Base-by-base conservation (phyloP, 2,888 invertebrate species). In the Neoascia interrupta region DNA sequence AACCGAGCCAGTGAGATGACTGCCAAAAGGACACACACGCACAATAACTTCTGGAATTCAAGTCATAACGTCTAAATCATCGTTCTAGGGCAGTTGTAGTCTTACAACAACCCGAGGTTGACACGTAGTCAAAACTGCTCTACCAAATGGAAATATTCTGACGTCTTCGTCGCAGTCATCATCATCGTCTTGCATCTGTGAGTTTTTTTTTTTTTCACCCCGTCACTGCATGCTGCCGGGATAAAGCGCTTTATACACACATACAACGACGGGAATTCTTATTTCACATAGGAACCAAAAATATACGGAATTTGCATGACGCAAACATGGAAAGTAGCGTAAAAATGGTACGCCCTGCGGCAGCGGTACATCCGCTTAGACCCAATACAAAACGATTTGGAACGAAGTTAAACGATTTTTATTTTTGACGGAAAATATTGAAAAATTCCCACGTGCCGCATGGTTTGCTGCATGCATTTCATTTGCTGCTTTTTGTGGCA, bases 391-490 rank as follows among this genome's bases (percentile, higher is more conserved):
- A 19, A 16, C 26, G 18, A 15, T 10, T 3, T 18, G 43, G 21
- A 11, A 43, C 26, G 31, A 11, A 56, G 49, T 58, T 73, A 73
- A 73, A 73, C 58, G 58, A 58, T 36, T 58, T 66, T 54, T 36
- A 16, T 54, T 49, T 56, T 39, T 34, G 3, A 26, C 8, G 10
- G 5, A 43, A 66, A 66, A 66, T 60, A 73, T 66, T 23, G 49
- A 66, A 66, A 72, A 72, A 66, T 66, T 49, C 28, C 43, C 58
- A 73, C 58, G 72, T 73, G n/a, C n/a, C 73, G 66, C 51, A 53
- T 53, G 53, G 58, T 73, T 66, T 66, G 58, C 23, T n/a, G n/a
- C 3, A 28, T 58, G 16, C 36, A 28, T 66, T 58, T 51, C n/a
- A n/a, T 54, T 8, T 47, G 34, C 16, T 19, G 23, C 26, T 61